phyloP scores from a whole-genome alignment of 2,797 vertebrate genomes.

The Sebastiscus tertius region DNA sequence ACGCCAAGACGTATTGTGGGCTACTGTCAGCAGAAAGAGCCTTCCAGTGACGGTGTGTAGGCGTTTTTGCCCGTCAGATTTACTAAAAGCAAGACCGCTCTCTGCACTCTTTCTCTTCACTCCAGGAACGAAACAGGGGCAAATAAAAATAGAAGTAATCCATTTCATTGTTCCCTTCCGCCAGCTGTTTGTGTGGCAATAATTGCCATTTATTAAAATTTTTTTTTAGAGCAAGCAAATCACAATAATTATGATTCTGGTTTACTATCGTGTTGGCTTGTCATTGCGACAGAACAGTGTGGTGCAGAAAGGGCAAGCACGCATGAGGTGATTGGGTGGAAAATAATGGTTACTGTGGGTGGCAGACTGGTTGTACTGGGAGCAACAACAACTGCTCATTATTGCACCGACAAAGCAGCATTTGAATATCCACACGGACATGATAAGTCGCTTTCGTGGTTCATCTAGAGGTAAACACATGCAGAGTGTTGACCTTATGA shows the following conservation, averaged over 20 bases:
- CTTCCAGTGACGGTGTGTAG: background rate
- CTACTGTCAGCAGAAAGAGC: conserved; percentile 22
- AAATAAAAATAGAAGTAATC: conserved; percentile 45
- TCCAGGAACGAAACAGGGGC: background rate
- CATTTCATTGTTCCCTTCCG: background rate
- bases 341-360: background rate
- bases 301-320: background rate
- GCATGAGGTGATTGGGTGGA: background rate
- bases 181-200: background rate
- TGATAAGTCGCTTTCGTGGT: conserved; percentile 27
- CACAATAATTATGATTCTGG: conserved; percentile 1
- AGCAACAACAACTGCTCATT: conserved; percentile 41
- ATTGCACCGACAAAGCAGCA: background rate
- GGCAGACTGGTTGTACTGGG: conserved; percentile 5
- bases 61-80: conserved; percentile 25
- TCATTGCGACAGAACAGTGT: background rate
- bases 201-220: background rate
- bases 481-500: background rate
- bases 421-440: conserved; percentile 17
- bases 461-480: background rate
- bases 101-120: background rate
- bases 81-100: conserved; percentile 9
- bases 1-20: conserved; percentile 10
- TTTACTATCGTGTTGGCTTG: background rate
- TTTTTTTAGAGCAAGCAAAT: background rate